Percentiles rank a stretch among this genome's conserved stretches.
Evolutionary conservation across 37 sponge, comb jelly and placozoan genomes (phyloP).

Genomic region (Cladorhizidae sp.): DNA sequence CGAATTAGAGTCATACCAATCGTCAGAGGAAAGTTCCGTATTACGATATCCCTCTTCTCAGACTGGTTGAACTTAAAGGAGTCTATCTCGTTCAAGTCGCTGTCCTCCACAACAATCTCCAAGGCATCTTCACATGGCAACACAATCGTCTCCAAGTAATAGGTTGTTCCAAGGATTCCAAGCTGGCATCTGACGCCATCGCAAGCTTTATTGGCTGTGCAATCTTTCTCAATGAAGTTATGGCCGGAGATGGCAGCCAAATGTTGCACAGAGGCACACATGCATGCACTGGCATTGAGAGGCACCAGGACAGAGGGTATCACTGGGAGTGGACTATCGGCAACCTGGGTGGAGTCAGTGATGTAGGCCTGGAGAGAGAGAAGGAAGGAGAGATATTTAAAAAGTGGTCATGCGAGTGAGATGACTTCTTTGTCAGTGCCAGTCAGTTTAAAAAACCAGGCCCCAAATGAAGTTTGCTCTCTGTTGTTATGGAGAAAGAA

Average conservation of each 20-base stretch:
- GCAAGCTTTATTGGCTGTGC: constrained; percentile 21
- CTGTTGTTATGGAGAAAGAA: too few species aligned
- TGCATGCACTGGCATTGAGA: constrained; percentile 26
- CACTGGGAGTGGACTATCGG: background rate
- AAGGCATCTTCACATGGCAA: constrained; percentile 29
- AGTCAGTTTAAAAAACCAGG: too few species aligned
- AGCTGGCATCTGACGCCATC: constrained; percentile 29
- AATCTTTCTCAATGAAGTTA: constrained; percentile 1
- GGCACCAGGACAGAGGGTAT: constrained; percentile 19
- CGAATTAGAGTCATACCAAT: background rate
- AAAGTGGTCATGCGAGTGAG: too few species aligned
- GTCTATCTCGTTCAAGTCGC: background rate
- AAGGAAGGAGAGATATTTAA: background rate
- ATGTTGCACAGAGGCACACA: constrained; percentile 34
- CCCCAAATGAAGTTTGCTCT: too few species aligned
- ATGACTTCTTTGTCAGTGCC: too few species aligned
- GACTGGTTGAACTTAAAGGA: background rate
- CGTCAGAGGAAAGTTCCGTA: background rate
- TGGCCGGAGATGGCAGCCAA: constrained; percentile 1
- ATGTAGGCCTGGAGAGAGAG: constrained; percentile 4
- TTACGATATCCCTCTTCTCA: background rate
- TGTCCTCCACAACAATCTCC: constrained; percentile 15
- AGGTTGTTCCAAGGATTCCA: background rate
- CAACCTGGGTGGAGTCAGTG: background rate
- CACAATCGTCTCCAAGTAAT: constrained; percentile 16